phyloP scores from a whole-genome alignment of 92 coral and sea anemone genomes.

The Meandrina meandrites region DNA sequence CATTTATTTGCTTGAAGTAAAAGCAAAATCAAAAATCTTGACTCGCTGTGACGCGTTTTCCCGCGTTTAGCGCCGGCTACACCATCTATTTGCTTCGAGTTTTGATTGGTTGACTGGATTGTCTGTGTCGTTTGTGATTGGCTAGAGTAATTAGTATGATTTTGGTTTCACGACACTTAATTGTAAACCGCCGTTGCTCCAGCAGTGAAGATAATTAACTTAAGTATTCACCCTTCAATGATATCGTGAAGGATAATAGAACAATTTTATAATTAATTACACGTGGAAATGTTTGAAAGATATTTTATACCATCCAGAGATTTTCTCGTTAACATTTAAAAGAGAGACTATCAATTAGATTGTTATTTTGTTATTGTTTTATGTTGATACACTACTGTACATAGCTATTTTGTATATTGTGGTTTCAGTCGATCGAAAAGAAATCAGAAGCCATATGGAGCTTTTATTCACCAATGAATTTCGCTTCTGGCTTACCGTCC shows the following conservation, averaged over 20 bases:
- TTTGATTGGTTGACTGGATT: background rate
- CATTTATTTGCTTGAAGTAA: background rate
- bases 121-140: background rate
- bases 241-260: background rate
- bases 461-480: background rate
- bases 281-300: background rate
- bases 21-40: too few relatives aligned
- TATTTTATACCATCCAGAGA: background rate
- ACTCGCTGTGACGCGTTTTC: background rate
- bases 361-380: background rate
- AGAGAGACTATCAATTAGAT: background rate
- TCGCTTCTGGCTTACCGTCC: background rate
- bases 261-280: constrained; percentile 12
- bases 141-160: background rate
- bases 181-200: background rate
- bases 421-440: background rate
- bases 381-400: background rate
- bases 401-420: background rate
- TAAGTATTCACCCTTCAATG: background rate
- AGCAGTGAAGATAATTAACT: background rate
- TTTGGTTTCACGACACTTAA: background rate
- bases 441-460: background rate
- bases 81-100: background rate
- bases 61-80: background rate
- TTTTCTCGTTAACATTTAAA: background rate